Conservation (phyloP, 2,113 vertebrate genomes). For the Caracal caracal region DNA sequence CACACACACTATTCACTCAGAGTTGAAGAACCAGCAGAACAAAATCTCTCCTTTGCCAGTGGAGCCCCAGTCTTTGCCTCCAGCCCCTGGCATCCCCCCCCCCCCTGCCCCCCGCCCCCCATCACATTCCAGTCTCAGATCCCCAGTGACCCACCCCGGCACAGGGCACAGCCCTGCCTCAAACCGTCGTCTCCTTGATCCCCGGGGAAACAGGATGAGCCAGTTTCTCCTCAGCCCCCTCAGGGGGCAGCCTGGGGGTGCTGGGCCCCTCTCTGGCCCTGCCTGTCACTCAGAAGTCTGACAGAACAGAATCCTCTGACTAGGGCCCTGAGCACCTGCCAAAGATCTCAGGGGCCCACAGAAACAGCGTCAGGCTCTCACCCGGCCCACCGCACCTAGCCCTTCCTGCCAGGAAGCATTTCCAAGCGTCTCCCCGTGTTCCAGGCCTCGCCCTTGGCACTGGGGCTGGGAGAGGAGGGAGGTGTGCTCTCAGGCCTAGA, state of each 20-base stretch:
- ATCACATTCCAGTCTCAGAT: conserved; percentile 69
- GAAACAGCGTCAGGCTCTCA: neutral
- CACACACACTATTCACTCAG: neutral
- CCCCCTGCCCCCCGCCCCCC: neutral
- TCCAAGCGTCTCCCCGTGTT: neutral
- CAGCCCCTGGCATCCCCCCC: neutral
- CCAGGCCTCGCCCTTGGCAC: neutral
- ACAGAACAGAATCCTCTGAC: neutral
- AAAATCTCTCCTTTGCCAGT: conserved; percentile 31
- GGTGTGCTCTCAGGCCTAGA: neutral
- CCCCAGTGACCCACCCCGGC: conserved; percentile 60
- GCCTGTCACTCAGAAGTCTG: neutral
- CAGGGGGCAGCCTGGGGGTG: neutral
- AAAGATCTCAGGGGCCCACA: neutral
- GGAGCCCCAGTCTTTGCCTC: neutral
- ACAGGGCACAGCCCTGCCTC: conserved; percentile 47
- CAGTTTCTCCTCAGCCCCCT: conserved; percentile 60
- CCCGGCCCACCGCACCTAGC: neutral
- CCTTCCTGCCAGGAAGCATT: neutral
- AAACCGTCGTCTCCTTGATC: neutral
- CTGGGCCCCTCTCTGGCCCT: neutral
- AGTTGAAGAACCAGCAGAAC: conserved; percentile 26
- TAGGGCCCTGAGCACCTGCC: neutral
- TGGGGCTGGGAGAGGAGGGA: neutral
- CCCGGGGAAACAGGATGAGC: conserved; percentile 70